phyloP scores from a whole-genome alignment of 2,113 vertebrate species.

The Xiphias gladius region DNA sequence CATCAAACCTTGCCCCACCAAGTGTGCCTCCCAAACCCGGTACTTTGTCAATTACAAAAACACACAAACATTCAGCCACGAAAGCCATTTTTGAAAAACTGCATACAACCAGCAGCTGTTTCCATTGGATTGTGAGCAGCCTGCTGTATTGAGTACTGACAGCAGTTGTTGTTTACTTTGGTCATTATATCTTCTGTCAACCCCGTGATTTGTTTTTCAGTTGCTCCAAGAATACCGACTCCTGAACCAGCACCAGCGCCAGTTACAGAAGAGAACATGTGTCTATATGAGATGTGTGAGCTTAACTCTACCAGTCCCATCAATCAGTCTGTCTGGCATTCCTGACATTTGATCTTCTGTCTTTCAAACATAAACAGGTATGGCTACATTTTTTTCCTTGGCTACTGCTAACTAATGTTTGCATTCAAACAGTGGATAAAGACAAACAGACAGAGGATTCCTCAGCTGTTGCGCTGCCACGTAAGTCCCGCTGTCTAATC shows the following conservation, averaged over 20 bases:
- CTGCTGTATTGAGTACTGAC: no score
- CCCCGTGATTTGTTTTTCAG: no score
- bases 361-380: conserved; percentile 38
- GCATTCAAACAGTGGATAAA: conserved; percentile 50
- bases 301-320: neutral
- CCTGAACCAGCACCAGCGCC: no score
- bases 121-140: no score
- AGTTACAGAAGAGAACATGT: no score
- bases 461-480: neutral
- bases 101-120: no score
- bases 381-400: conserved; percentile 49
- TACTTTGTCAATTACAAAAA: conserved; percentile 31
- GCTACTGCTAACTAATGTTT: conserved; percentile 7
- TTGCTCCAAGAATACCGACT: no score
- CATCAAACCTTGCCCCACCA: neutral
- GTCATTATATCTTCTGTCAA: no score
- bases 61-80: neutral
- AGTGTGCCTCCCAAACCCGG: conserved; percentile 68
- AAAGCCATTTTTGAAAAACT: neutral
- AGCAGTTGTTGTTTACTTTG: no score
- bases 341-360: neutral
- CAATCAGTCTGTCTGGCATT: neutral
- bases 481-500: conserved; percentile 21
- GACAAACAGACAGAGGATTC: neutral
- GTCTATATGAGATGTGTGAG: no score